Evolutionary conservation across 2,888 invertebrate species (phyloP).

Genomic region (Pharmacophagus antenor): DNA sequence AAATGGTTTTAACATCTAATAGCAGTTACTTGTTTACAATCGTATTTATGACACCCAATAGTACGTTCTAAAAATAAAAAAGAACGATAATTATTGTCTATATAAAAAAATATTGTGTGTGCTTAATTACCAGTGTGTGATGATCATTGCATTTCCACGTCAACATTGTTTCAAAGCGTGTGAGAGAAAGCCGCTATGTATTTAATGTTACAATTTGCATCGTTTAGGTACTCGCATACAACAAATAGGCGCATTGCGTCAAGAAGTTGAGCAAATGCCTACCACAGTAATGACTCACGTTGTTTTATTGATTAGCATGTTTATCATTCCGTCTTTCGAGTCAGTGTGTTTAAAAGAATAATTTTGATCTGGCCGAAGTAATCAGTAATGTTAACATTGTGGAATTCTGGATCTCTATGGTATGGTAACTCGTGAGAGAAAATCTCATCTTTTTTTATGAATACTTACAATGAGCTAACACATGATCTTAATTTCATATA

Average conservation of each 20-base stretch:
- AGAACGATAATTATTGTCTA: too few species aligned
- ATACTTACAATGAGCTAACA: too few species aligned
- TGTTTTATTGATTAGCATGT: conserved; percentile 18
- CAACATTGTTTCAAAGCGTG: not conserved
- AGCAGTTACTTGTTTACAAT: too few species aligned
- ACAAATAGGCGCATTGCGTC: conserved; percentile 22
- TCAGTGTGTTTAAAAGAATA: conserved; percentile 14
- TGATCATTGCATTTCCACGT: not conserved
- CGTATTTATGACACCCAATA: too few species aligned
- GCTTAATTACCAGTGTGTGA: not conserved
- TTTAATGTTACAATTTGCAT: conserved; percentile 25
- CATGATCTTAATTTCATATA: too few species aligned
- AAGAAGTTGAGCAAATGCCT: conserved; percentile 21
- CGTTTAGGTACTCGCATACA: conserved; percentile 6
- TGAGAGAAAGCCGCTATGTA: conserved; percentile 5
- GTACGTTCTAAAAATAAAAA: too few species aligned
- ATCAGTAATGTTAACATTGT: conserved; percentile 25
- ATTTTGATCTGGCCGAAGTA: not conserved
- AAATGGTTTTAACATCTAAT: too few species aligned
- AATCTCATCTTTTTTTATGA: not conserved
- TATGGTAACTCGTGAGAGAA: not conserved
- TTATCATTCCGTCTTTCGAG: conserved; percentile 14
- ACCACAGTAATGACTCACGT: conserved; percentile 14
- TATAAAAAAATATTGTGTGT: not conserved
- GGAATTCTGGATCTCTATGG: not conserved